Percentiles rank a stretch among this genome's conserved stretches.
Conservation (phyloP, 2,113 vertebrate species). For the Saiga tatarica region DNA sequence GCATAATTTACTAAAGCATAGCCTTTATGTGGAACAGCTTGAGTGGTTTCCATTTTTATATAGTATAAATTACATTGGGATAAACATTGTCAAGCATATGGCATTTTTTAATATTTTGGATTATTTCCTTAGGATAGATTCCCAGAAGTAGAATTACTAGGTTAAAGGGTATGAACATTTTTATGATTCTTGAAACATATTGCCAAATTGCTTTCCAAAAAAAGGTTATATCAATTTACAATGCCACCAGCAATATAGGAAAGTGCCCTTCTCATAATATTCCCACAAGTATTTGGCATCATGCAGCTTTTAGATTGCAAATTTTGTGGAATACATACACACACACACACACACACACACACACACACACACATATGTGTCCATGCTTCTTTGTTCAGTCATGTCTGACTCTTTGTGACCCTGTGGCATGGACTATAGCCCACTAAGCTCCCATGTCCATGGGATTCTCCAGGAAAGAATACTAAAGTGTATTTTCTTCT, state of each 20-base stretch:
- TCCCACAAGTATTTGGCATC: constrained; percentile 32
- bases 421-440: neutral
- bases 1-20: constrained; percentile 55
- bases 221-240: constrained; percentile 59
- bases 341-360: neutral
- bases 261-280: constrained; percentile 26
- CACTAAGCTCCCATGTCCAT: neutral
- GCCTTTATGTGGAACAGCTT: constrained; percentile 44
- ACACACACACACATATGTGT: accelerated
- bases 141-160: constrained; percentile 69
- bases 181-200: constrained; percentile 55
- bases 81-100: constrained; percentile 64
- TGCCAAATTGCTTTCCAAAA: constrained; percentile 65
- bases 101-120: constrained; percentile 69
- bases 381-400: neutral
- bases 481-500: neutral
- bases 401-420: neutral
- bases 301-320: constrained; percentile 24
- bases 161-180: constrained; percentile 65
- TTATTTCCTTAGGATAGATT: constrained; percentile 71
- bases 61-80: constrained; percentile 57
- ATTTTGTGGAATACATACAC: neutral
- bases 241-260: constrained; percentile 24
- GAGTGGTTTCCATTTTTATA: constrained; percentile 59
- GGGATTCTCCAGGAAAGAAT: neutral